Evolutionary conservation across 2,113 vertebrate species (phyloP), one percentile per base, ranked within the genome.

Genomic region (Brachionichthys hirsutus): DNA sequence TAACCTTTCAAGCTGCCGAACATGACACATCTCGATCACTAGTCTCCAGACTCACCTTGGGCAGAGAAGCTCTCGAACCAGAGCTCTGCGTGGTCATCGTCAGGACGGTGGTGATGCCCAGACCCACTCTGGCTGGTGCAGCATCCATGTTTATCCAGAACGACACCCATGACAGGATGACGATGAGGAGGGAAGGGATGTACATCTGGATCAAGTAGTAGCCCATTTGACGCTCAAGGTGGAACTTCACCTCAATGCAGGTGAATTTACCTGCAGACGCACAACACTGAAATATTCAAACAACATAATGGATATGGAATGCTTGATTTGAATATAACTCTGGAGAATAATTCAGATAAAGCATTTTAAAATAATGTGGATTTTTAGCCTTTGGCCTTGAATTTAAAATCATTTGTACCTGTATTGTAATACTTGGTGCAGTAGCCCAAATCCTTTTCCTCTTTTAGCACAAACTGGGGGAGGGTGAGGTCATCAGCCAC

Each of bases 121-220:
- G 89, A 62, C 95, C 94, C 63, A 97, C 94, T 14, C 94, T 89
- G 73, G 95, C 95, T 0, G 94, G 94, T 0, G 94, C 94, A 0
- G 95, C 95, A 0, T 96, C 95, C 94, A 97, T 96, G 77, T 95
- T 96, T 83, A 97, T 96, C 94, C 95, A 97, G 83, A 96, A 96
- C 68, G 95, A 97, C 19, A 96, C 90, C 95, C 94, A 97, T 34
- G 95, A 96, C 10, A 97, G 91, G 86, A 97, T 97, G 83, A 96
- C 94, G 0, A 96, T 97, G 82, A 96, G 93, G 17, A 97, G 90
- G 59, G 94, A 95, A 43, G 94, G 95, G 73, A 97, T 95, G 88
- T 97, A 97, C 94, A 95, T 97, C 92, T 97, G 95, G 86, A 97
- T 97, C 84, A 97, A 82, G 77, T 96, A 97, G 85, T 97, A 96